phyloP scores from a whole-genome alignment of 2,888 invertebrate genomes.

The Muschampia plurimacula region DNA sequence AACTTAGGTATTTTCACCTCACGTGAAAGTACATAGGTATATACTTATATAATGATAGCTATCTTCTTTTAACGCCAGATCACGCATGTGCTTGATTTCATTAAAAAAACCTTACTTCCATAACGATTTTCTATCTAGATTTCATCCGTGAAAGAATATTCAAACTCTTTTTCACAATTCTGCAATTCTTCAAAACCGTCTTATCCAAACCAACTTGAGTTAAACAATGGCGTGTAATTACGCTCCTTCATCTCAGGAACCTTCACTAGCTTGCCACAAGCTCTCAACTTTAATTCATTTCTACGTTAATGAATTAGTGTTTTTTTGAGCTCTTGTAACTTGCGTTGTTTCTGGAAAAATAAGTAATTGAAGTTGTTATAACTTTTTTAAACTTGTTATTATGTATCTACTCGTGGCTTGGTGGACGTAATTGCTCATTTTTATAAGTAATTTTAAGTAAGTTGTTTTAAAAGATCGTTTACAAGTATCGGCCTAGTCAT shows the following conservation, averaged over 20 bases:
- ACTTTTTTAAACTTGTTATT: background rate
- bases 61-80: too few relatives aligned
- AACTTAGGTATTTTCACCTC: too few relatives aligned
- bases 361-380: background rate
- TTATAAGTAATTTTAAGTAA: too few relatives aligned
- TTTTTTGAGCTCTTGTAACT: conserved; percentile 2
- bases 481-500: too few relatives aligned
- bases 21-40: too few relatives aligned
- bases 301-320: conserved; percentile 20
- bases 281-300: conserved; percentile 25
- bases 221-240: conserved; percentile 26
- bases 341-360: background rate
- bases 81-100: too few relatives aligned
- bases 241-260: conserved; percentile 28
- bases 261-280: conserved; percentile 15
- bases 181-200: conserved; percentile 2
- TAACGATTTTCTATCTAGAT: background rate
- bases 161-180: background rate
- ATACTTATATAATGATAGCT: too few relatives aligned
- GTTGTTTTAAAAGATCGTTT: too few relatives aligned
- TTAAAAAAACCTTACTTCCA: background rate
- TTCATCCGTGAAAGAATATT: background rate
- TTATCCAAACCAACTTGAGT: conserved; percentile 7
- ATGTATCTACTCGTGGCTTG: too few relatives aligned
- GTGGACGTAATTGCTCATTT: too few relatives aligned